Percentiles rank a stretch among this genome's conserved stretches.
Evolutionary conservation across 1,140 invertebrate species (phyloP).

Genomic region (Berghia stephanieae): DNA sequence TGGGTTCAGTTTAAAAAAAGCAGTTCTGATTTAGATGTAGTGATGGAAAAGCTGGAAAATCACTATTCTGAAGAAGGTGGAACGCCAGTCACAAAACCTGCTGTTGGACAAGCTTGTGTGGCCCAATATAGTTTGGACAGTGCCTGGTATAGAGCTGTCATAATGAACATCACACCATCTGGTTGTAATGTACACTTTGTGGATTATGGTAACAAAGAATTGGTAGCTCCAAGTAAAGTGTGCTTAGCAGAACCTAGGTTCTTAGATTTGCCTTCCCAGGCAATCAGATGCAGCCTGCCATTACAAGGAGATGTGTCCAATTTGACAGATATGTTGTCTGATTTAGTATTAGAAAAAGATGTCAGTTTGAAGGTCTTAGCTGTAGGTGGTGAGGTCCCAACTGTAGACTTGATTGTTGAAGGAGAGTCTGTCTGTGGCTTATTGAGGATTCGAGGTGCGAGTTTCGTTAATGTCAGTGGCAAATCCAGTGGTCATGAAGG

Average conservation of each 20-base stretch:
- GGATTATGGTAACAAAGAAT: conserved; percentile 71
- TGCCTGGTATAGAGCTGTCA: conserved; percentile 76
- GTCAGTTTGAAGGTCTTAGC: conserved; percentile 36
- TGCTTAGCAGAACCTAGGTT: conserved; percentile 41
- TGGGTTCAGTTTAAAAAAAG: conserved; percentile 52
- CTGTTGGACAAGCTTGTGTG: conserved; percentile 75
- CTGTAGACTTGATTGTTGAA: conserved; percentile 34
- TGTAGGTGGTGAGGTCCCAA: conserved; percentile 5
- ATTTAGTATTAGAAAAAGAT: conserved; percentile 43
- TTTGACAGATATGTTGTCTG: conserved; percentile 35
- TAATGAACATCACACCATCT: conserved; percentile 67
- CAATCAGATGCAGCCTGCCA: conserved; percentile 44
- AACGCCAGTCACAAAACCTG: conserved; percentile 15
- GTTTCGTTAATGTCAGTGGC: no score
- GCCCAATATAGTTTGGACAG: conserved; percentile 77
- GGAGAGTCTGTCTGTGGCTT: conserved; percentile 18
- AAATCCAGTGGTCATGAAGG: not conserved
- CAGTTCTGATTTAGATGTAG: conserved; percentile 56
- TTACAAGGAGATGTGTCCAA: not conserved
- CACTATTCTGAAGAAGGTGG: conserved; percentile 29
- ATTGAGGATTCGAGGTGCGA: not conserved
- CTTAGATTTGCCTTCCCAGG: conserved; percentile 40
- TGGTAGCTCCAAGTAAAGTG: conserved; percentile 46
- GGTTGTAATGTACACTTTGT: conserved; percentile 67
- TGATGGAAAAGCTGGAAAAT: conserved; percentile 62